phyloP scores from a whole-genome alignment of 2,888 invertebrate species.

The Xanthorhoe designata region DNA sequence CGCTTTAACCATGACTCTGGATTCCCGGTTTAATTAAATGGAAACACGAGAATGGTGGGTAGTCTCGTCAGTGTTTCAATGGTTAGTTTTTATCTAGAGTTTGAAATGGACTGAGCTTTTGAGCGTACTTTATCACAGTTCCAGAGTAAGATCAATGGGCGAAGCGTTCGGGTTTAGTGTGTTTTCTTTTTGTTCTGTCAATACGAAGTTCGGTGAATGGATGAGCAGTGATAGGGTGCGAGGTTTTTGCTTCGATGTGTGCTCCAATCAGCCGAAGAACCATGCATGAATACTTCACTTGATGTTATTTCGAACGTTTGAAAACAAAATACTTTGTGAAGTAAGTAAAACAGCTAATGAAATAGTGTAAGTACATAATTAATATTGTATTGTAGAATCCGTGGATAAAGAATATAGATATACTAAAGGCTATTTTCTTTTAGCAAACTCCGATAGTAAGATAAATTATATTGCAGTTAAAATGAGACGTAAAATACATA shows the following conservation, averaged over 20 bases:
- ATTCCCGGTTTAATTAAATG: constrained; percentile 81
- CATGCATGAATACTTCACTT: constrained; percentile 1
- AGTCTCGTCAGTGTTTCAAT: constrained; percentile 66
- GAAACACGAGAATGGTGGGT: constrained; percentile 78
- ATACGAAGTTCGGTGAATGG: constrained; percentile 27
- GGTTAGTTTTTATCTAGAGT: constrained; percentile 65
- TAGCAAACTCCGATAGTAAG: too few relatives aligned
- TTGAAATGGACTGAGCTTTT: constrained; percentile 33
- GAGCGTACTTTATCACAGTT: constrained; percentile 32
- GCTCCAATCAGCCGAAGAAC: constrained; percentile 11
- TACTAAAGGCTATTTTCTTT: too few relatives aligned
- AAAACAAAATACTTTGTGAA: too few relatives aligned
- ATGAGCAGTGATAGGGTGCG: constrained; percentile 23
- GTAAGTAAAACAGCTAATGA: too few relatives aligned
- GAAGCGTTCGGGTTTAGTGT: constrained; percentile 28
- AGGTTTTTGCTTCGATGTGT: constrained; percentile 5
- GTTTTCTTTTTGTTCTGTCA: constrained; percentile 26
- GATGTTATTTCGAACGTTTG: not conserved
- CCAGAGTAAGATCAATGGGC: constrained; percentile 31
- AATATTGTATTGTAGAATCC: too few relatives aligned
- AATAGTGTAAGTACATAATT: too few relatives aligned
- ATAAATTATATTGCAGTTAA: too few relatives aligned
- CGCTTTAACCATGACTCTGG: constrained; percentile 61
- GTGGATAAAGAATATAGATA: too few relatives aligned
- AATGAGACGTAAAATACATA: too few relatives aligned